Percentiles rank a stretch among this genome's conserved stretches.
phyloP scores from a whole-genome alignment of 2,113 vertebrate species.

The Arothron firmamentum region DNA sequence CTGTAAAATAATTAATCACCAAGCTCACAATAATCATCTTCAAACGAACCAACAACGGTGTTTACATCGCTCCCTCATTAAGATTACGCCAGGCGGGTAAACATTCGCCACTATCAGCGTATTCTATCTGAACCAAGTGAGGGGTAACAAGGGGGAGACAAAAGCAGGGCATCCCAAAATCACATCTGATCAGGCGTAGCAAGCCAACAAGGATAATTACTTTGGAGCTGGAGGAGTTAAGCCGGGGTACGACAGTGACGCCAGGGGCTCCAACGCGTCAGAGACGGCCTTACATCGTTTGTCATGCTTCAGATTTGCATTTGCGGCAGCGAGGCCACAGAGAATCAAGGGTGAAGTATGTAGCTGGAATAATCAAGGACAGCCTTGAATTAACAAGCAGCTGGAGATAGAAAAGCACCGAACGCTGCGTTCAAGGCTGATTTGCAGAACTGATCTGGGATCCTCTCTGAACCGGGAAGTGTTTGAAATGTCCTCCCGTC shows the following conservation, averaged over 20 bases:
- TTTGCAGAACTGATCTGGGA: constrained; percentile 34
- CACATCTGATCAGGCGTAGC: constrained; percentile 74
- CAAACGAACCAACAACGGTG: constrained; percentile 58
- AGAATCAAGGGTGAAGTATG: constrained; percentile 62
- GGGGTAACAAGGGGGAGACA: constrained; percentile 72
- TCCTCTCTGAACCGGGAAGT: constrained; percentile 42
- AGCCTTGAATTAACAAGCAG: constrained; percentile 49
- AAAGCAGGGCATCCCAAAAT: constrained; percentile 70
- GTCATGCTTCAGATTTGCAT: constrained; percentile 65
- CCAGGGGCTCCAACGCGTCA: constrained; percentile 56
- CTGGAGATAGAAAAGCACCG: constrained; percentile 6
- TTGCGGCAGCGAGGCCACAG: constrained; percentile 47
- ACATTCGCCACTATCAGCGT: constrained; percentile 55
- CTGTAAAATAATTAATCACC: constrained; percentile 64
- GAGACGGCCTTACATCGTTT: constrained; percentile 62
- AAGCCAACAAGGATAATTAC: constrained; percentile 74
- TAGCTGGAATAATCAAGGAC: constrained; percentile 58
- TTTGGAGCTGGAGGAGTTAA: constrained; percentile 54
- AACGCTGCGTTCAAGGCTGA: constrained; percentile 14
- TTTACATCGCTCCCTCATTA: constrained; percentile 37
- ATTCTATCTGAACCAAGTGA: constrained; percentile 62
- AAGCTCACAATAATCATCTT: constrained; percentile 57
- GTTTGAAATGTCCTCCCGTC: constrained; percentile 16
- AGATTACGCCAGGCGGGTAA: constrained; percentile 34
- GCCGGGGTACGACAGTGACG: constrained; percentile 45